These are phyloP conservation scores for Beroe forskalii DNA, from an alignment of 37 sponge, comb jelly and placozoan species.

Conservation along the genomic window DNA sequence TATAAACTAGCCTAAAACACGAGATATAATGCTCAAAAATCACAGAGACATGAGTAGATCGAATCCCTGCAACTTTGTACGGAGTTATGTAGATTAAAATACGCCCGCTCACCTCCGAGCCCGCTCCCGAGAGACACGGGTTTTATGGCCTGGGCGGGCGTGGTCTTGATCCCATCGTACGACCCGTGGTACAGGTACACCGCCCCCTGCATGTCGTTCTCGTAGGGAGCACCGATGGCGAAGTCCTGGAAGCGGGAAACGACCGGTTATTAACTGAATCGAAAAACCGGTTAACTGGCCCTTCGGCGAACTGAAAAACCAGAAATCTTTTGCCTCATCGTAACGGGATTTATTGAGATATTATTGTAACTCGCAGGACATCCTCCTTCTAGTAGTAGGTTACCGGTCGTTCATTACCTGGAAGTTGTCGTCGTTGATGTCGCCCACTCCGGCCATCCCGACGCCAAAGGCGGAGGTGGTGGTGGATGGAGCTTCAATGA, in stretches of 20 bases:
- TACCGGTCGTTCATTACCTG: no score
- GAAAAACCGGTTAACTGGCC: no score
- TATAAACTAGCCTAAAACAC: no score
- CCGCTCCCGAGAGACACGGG: neutral
- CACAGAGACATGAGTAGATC: neutral
- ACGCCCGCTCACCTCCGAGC: neutral
- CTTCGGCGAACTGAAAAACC: no score
- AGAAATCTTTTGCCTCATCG: no score
- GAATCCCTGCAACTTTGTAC: neutral
- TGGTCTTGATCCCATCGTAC: constrained; percentile 31
- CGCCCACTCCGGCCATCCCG: constrained; percentile 17
- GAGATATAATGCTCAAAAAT: no score
- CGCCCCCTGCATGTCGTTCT: constrained; percentile 13
- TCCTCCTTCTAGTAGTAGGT: no score
- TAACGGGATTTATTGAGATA: no score
- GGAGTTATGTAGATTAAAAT: neutral
- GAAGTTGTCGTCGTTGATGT: constrained; percentile 48
- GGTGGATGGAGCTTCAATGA: neutral
- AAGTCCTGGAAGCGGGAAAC: no score
- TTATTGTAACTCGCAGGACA: no score
- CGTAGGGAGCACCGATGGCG: constrained; percentile 54
- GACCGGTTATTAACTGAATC: no score
- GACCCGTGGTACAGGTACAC: constrained; percentile 53
- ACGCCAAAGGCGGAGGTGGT: constrained; percentile 57
- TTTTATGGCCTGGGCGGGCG: constrained; percentile 23